Conservation (phyloP, 2,797 vertebrate species). For the Hydrophis major region DNA sequence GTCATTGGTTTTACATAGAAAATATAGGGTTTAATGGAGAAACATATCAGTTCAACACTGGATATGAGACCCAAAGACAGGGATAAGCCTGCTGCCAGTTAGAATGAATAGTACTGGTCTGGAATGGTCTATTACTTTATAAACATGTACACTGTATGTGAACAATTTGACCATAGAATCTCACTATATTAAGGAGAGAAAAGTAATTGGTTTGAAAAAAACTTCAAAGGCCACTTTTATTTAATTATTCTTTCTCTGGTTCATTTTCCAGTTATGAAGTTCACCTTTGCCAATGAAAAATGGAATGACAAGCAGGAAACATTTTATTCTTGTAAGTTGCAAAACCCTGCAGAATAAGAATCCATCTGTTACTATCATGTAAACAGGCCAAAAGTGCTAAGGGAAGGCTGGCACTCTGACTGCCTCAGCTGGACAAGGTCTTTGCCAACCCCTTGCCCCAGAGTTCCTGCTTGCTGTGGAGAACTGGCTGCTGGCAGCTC, state of each 20-base stretch:
- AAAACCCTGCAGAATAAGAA: slow-evolving; percentile 55
- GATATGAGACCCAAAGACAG: neutral
- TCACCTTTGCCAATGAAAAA: slow-evolving; percentile 53
- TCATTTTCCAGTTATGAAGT: slow-evolving; percentile 24
- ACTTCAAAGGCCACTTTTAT: neutral
- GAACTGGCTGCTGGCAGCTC: slow-evolving; percentile 28
- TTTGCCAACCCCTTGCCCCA: slow-evolving; percentile 5
- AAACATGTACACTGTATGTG: neutral
- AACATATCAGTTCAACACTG: neutral
- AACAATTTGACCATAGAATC: neutral
- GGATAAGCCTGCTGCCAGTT: neutral
- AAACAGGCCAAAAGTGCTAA: slow-evolving; percentile 45
- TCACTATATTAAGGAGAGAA: neutral
- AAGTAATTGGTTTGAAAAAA: slow-evolving; percentile 10
- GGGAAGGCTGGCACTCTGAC: slow-evolving; percentile 21
- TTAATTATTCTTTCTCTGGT: neutral
- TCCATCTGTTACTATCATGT: slow-evolving; percentile 44
- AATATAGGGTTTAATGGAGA: neutral
- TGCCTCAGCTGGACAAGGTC: slow-evolving; percentile 4
- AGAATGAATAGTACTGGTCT: neutral
- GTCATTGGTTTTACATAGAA: neutral
- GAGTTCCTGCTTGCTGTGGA: neutral
- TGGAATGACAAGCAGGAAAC: slow-evolving; percentile 28
- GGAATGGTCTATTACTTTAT: neutral
- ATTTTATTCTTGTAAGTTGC: slow-evolving; percentile 43